A percentile compares a stretch with the other conserved stretches of the same genome.
Evolutionary conservation across 92 coral and sea anemone genomes (phyloP).

Genomic region (Porites cylindrica): DNA sequence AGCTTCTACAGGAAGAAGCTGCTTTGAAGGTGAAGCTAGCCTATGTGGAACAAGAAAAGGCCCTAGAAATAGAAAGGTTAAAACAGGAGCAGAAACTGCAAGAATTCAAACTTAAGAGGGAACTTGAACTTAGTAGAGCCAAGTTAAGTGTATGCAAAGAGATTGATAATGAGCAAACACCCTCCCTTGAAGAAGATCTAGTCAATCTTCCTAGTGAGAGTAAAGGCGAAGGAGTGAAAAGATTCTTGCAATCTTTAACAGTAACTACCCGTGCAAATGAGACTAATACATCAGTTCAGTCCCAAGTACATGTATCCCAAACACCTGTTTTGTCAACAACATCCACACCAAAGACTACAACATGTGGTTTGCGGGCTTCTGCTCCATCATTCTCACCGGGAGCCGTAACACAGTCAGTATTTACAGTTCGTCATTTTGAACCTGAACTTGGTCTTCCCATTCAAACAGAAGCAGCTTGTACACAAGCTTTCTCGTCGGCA

Average conservation of each 20-base stretch:
- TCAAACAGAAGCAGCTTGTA: background rate
- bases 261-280: conserved; percentile 8
- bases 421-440: conserved; percentile 15
- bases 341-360: background rate
- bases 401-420: conserved; percentile 14
- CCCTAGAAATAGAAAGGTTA: too few relatives aligned
- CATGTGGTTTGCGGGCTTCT: conserved; percentile 2
- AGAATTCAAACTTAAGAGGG: too few relatives aligned
- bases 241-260: conserved; percentile 3
- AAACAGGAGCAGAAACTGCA: too few relatives aligned
- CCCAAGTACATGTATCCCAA: background rate
- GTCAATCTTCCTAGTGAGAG: background rate
- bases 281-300: background rate
- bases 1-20: too few relatives aligned
- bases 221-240: conserved; percentile 11
- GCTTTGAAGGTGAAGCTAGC: too few relatives aligned
- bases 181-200: background rate
- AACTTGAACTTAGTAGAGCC: background rate
- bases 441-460: conserved; percentile 17
- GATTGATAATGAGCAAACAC: background rate
- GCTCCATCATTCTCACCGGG: conserved; percentile 6
- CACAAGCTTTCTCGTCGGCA: background rate
- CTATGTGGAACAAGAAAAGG: too few relatives aligned
- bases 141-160: too few relatives aligned
- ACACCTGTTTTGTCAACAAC: background rate